phyloP scores from a whole-genome alignment of 2,888 invertebrate species.

The Xestia c-nigrum region DNA sequence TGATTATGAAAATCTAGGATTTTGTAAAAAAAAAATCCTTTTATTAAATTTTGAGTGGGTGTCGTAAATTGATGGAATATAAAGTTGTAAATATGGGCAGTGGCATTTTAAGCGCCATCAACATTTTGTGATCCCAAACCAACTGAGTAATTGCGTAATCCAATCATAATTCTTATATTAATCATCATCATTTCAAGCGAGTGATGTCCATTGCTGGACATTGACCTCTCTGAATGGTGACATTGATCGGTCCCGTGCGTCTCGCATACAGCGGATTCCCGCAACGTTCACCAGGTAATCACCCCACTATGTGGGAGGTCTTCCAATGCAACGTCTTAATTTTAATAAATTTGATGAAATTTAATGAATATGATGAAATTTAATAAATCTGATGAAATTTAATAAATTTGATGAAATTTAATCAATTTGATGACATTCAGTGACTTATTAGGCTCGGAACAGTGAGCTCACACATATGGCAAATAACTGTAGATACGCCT shows the following conservation, averaged over 20 bases:
- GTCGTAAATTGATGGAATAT: neutral
- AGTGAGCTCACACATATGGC: neutral
- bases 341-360: neutral
- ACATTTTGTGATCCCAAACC: neutral
- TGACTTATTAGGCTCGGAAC: too few relatives aligned
- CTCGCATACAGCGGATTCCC: too few relatives aligned
- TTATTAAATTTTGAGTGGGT: neutral
- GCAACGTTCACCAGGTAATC: too few relatives aligned
- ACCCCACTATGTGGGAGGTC: too few relatives aligned
- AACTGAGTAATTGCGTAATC: neutral
- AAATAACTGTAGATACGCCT: neutral
- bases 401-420: neutral
- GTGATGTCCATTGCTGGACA: too few relatives aligned
- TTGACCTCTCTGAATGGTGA: too few relatives aligned
- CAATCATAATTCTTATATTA: rapidly evolving
- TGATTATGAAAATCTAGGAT: neutral
- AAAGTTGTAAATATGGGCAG: neutral
- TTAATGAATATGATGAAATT: neutral
- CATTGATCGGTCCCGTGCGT: too few relatives aligned
- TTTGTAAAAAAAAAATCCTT: neutral
- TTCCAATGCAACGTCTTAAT: too few relatives aligned
- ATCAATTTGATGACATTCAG: too few relatives aligned
- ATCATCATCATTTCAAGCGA: too few relatives aligned
- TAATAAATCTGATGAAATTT: neutral
- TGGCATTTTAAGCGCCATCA: too few relatives aligned